Conservation (phyloP, 2,113 vertebrate species). For the Haliaeetus leucogaster region DNA sequence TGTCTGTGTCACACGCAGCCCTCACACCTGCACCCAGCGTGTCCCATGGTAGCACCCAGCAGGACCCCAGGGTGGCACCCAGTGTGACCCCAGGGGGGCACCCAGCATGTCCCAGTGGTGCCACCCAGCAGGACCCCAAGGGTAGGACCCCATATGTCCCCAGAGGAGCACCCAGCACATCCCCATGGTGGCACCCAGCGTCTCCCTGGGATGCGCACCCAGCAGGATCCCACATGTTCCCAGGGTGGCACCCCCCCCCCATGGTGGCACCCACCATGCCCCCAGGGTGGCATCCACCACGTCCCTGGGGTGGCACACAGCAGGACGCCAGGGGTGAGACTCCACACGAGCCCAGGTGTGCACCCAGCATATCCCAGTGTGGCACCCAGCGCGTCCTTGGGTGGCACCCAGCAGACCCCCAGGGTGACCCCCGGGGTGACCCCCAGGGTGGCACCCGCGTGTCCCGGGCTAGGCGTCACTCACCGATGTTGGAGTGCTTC, state of each 20-base stretch:
- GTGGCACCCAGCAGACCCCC: too few relatives aligned
- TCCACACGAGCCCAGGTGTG: too few relatives aligned
- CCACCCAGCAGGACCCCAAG: neutral
- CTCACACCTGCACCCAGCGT: neutral
- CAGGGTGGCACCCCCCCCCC: neutral
- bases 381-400: neutral
- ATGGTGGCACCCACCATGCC: neutral
- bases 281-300: too few relatives aligned
- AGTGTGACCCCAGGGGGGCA: too few relatives aligned
- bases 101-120: neutral
- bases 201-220: neutral
- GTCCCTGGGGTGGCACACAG: too few relatives aligned
- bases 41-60: neutral
- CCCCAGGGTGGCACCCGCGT: neutral
- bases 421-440: too few relatives aligned
- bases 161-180: rapidly evolving
- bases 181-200: neutral
- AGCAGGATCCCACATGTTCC: neutral
- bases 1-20: neutral
- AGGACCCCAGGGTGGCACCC: neutral
- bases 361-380: too few relatives aligned
- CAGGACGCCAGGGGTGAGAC: too few relatives aligned
- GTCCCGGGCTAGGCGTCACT: constrained; percentile 8
- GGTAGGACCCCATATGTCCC: neutral
- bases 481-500: constrained; percentile 95